These are phyloP conservation scores for Sphaerophoria rueppellii DNA, from an alignment of 2,888 invertebrate species.

Conservation along the genomic window DNA sequence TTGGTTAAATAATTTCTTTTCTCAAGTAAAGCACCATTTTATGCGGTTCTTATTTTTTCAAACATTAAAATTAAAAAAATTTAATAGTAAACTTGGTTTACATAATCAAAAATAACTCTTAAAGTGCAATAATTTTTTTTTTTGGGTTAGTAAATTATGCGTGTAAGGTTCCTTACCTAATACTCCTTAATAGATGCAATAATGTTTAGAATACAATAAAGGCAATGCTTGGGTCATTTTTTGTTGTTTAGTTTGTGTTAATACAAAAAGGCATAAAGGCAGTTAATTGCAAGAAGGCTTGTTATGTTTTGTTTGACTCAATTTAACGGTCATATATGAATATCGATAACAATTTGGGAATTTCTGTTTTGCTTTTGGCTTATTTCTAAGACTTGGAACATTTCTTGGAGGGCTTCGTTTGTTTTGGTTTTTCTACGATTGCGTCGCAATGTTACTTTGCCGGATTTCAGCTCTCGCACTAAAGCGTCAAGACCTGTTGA, in stretches of 20 bases:
- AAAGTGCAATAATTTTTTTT: too few relatives aligned
- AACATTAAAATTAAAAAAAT: neutral
- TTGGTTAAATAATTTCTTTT: conserved; percentile 5
- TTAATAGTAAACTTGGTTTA: conserved; percentile 9
- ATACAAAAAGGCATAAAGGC: conserved; percentile 31
- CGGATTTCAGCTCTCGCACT: conserved; percentile 81
- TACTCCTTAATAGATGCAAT: neutral
- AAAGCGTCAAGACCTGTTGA: conserved; percentile 82
- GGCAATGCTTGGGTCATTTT: conserved; percentile 28
- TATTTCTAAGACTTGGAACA: conserved; percentile 82
- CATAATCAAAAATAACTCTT: neutral
- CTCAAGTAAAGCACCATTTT: conserved; percentile 18
- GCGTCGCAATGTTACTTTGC: conserved; percentile 80
- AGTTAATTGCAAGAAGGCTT: conserved; percentile 51
- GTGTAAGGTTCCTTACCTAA: neutral
- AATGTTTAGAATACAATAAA: conserved; percentile 2
- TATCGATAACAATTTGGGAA: conserved; percentile 80
- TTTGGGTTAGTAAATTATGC: neutral
- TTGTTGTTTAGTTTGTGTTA: neutral
- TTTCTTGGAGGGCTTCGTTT: conserved; percentile 81
- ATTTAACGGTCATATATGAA: conserved; percentile 74
- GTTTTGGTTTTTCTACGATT: conserved; percentile 80
- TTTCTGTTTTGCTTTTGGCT: conserved; percentile 81
- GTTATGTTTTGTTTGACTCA: neutral
- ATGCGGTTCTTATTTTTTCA: neutral